Evolutionary conservation across 2,888 invertebrate genomes (phyloP), one percentile per base, ranked within the genome.

Genomic region (Rapana venosa): DNA sequence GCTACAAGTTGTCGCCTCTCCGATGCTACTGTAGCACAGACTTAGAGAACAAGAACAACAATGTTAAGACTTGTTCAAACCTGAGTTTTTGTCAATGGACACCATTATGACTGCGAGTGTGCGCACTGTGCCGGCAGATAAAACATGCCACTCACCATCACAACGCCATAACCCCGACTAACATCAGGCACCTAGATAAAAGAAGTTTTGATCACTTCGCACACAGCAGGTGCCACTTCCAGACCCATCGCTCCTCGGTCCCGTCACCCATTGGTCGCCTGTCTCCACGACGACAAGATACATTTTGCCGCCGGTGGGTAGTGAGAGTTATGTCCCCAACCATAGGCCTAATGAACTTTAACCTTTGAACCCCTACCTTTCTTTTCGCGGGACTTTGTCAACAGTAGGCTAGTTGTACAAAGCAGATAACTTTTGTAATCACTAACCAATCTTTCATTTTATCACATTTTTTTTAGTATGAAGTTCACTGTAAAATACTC

Each of bases 211-310:
- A 84, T 56, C 84, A 47, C 47, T 84, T 84, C 84, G 26, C 85
- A 85, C 58, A 32, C 56, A 47, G 36, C 70, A 66, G 36, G 66
- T 66, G 66, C 35, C 87, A 56, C 36, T 61, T 26, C 79, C 61
- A 81, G 56, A 58, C 56, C 87, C 79, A 81, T 81, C 79, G 47
- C 61, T 88, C 56, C 30, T 26, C 56, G 32, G 32, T 47, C 32
- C 61, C 56, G 88, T 30, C 35, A 61, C 61, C 85, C 89, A 89
- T 89, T 89, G 89, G 89, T 11, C 58, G 83, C 92, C 92, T 93
- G 94, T 94, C 94, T 93, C 94, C 94, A 92, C 93, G 94, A 93
- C 93, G 92, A 94, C 93, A 90, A 79, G 86, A n/a, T 77, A 15
- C 11, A 30, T 77, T 20, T n/a, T 74, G 47, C 30, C 26, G 74